Evolutionary conservation across 2,113 vertebrate species (phyloP).

Genomic region (Pycnonotus jocosus): DNA sequence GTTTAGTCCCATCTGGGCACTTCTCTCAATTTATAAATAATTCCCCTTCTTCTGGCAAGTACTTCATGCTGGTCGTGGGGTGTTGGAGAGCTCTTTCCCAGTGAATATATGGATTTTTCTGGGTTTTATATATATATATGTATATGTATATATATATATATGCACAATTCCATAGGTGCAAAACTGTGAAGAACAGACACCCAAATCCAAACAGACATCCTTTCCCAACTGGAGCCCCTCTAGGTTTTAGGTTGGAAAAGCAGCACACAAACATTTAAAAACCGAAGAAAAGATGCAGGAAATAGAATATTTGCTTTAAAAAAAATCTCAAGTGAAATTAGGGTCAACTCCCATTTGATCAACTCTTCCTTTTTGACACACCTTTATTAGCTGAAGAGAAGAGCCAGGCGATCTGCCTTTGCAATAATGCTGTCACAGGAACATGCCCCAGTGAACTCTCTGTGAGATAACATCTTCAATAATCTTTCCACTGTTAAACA

Average conservation of each 20-base stretch:
- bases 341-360: not conserved
- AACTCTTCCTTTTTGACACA: not conserved
- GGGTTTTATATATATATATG: too few relatives aligned
- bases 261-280: not conserved
- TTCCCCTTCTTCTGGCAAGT: not conserved
- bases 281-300: not conserved
- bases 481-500: conserved; percentile 15
- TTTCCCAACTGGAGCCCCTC: not conserved
- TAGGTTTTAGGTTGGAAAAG: not conserved
- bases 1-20: not conserved
- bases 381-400: not conserved
- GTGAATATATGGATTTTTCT: not conserved
- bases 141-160: too few relatives aligned
- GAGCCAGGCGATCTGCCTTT: not conserved
- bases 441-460: conserved; percentile 6
- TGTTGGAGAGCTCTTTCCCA: not conserved
- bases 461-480: conserved; percentile 8
- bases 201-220: too few relatives aligned
- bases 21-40: not conserved
- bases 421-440: not conserved
- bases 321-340: not conserved
- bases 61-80: not conserved
- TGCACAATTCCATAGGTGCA: not conserved
- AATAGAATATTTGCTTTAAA: not conserved
- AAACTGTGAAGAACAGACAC: not conserved